Conservation (phyloP, 2,888 invertebrate species). For the Euzetes globulus region DNA sequence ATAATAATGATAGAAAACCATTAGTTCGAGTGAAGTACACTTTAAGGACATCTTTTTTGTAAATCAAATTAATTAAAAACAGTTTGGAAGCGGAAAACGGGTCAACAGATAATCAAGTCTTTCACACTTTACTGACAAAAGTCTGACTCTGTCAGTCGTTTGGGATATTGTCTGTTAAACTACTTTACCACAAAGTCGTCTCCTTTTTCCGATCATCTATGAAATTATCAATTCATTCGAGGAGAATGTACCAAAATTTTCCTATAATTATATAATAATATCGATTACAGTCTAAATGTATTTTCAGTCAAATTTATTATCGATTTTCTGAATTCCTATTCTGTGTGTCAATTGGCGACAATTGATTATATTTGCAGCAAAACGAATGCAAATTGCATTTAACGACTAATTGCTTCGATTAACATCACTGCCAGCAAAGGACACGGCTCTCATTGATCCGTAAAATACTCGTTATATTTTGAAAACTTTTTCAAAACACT, state of each 20-base stretch:
- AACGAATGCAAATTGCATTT: background rate
- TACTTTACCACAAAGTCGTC: background rate
- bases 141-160: background rate
- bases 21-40: conserved; percentile 10
- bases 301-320: background rate
- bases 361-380: background rate
- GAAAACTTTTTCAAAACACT: background rate
- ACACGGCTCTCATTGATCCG: conserved; percentile 4
- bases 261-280: background rate
- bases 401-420: conserved; percentile 24
- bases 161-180: background rate
- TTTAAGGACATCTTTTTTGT: conserved; percentile 9
- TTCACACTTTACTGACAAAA: background rate
- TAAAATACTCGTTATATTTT: conserved; percentile 6
- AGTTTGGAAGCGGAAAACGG: background rate
- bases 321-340: background rate
- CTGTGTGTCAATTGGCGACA: background rate
- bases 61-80: conserved; percentile 5
- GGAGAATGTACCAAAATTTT: background rate
- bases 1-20: background rate
- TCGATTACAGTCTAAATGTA: no score
- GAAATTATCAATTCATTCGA: background rate
- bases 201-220: no score
- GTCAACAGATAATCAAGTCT: background rate
- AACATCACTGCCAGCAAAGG: conserved; percentile 20